Conservation (phyloP, 2,113 vertebrate species). For the Pterophyllum scalare region DNA sequence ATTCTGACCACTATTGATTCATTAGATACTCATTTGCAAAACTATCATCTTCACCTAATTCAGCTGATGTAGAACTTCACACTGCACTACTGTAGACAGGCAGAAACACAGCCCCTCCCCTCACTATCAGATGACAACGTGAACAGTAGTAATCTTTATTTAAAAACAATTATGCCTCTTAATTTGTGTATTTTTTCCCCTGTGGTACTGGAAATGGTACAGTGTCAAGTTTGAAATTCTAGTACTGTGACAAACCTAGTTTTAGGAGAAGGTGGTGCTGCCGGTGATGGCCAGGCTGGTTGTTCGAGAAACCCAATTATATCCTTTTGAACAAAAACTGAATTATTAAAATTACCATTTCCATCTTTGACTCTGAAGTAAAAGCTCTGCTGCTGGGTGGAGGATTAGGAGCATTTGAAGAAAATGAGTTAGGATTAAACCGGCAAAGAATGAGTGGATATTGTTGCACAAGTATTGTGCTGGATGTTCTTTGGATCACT, state of each 20-base stretch:
- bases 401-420: constrained; percentile 47
- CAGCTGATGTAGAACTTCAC: neutral
- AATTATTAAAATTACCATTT: constrained; percentile 57
- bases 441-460: neutral
- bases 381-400: constrained; percentile 24
- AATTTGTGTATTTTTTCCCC: neutral
- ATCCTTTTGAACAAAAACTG: constrained; percentile 37
- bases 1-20: neutral
- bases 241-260: neutral
- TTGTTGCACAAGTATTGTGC: constrained; percentile 11
- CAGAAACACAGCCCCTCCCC: neutral
- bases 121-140: neutral
- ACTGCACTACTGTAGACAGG: too few relatives aligned
- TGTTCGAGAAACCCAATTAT: constrained; percentile 20
- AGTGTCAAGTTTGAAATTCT: neutral
- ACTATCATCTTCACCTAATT: too few relatives aligned
- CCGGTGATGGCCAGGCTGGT: constrained; percentile 6
- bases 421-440: constrained; percentile 42
- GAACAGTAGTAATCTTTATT: neutral
- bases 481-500: constrained; percentile 7
- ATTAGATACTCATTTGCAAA: neutral
- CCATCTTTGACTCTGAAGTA: constrained; percentile 13
- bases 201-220: neutral
- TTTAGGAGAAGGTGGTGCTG: constrained; percentile 24
- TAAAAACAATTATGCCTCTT: neutral